phyloP scores from a whole-genome alignment of 2,888 invertebrate species.

The Achlya flavicornis region DNA sequence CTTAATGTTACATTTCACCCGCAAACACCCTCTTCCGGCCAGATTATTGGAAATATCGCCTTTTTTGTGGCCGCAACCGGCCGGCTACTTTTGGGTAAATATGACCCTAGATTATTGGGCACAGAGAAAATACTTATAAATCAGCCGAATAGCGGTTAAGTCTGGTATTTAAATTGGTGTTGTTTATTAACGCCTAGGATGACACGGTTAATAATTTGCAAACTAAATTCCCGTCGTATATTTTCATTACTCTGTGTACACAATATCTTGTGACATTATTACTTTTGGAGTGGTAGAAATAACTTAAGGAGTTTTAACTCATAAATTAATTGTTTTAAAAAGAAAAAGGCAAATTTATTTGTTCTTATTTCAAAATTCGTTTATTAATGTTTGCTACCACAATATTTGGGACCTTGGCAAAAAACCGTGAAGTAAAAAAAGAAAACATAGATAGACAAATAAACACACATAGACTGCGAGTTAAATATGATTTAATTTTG shows the following conservation, averaged over 20 bases:
- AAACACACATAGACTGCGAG: slow-evolving; percentile 61
- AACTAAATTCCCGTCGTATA: not conserved
- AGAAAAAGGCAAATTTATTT: too few species aligned
- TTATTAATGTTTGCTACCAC: not conserved
- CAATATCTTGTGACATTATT: too few species aligned
- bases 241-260: slow-evolving; percentile 1
- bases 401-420: not conserved
- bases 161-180: not conserved
- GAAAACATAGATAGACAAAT: slow-evolving; percentile 23
- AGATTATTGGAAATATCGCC: slow-evolving; percentile 73
- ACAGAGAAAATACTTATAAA: slow-evolving; percentile 23
- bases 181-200: not conserved
- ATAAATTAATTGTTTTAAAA: too few species aligned
- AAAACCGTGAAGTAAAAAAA: slow-evolving; percentile 12
- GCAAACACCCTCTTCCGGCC: slow-evolving; percentile 76
- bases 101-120: slow-evolving; percentile 33
- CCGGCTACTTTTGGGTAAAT: slow-evolving; percentile 57
- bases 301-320: too few species aligned
- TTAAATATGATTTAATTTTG: slow-evolving; percentile 84
- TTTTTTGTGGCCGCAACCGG: slow-evolving; percentile 63
- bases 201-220: not conserved
- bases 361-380: too few species aligned
- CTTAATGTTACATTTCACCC: slow-evolving; percentile 72
- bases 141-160: not conserved
- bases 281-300: too few species aligned